A percentile compares a stretch with the other conserved stretches of the same genome.
Evolutionary conservation across 1,140 invertebrate genomes (phyloP).

Genomic region (Halesus radiatus): DNA sequence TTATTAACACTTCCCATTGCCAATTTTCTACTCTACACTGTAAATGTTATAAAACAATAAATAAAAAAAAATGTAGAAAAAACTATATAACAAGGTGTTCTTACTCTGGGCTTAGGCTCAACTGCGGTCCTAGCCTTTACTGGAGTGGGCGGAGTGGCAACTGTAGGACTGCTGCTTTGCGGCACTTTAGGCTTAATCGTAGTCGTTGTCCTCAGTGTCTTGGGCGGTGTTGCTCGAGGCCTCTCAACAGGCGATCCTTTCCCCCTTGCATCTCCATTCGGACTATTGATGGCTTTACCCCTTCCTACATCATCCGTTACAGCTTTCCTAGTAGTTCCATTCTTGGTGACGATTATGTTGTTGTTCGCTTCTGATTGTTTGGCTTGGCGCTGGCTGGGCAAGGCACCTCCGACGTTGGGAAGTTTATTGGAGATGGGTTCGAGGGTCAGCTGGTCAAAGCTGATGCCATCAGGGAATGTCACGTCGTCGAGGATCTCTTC

Average conservation of each 20-base stretch:
- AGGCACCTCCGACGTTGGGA: conserved; percentile 61
- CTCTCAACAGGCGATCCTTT: conserved; percentile 8
- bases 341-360: conserved; percentile 40
- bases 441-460: not conserved
- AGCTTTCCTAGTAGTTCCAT: conserved; percentile 32
- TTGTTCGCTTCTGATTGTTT: conserved; percentile 46
- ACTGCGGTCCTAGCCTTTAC: conserved; percentile 17
- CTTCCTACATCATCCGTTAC: too few relatives aligned
- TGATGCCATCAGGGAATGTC: conserved; percentile 6
- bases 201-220: not conserved
- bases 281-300: not conserved
- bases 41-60: too few relatives aligned
- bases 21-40: too few relatives aligned
- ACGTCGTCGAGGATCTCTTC: conserved; percentile 42
- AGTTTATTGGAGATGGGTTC: conserved; percentile 53
- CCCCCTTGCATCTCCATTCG: conserved; percentile 2
- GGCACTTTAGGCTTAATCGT: not conserved
- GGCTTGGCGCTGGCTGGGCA: conserved; percentile 58
- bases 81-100: too few relatives aligned
- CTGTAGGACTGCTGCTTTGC: not conserved
- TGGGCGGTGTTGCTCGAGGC: conserved; percentile 3
- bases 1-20: too few relatives aligned
- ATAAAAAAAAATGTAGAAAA: too few relatives aligned
- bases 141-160: not conserved
- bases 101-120: not conserved